Evolutionary conservation across 1,140 invertebrate species (phyloP).

Genomic region (Diachasmimorpha longicaudata): DNA sequence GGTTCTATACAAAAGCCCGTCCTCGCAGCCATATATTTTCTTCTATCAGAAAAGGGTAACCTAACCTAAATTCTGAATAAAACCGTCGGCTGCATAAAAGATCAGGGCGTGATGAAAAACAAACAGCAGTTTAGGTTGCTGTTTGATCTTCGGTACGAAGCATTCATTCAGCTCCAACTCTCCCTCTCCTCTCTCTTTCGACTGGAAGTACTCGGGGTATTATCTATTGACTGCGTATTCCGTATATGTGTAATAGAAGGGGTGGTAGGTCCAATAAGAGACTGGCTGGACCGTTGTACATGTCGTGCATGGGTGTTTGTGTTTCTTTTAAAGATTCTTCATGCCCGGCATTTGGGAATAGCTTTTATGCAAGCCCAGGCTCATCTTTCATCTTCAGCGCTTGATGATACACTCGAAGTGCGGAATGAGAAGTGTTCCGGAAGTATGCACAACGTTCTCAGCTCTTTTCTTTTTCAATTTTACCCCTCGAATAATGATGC

Average conservation of each 20-base stretch:
- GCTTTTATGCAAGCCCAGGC: constrained; percentile 39
- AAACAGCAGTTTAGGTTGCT: constrained; percentile 63
- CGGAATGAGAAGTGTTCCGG: constrained; percentile 4
- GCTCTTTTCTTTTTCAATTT: background rate
- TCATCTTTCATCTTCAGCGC: constrained; percentile 45
- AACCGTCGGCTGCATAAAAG: constrained; percentile 59
- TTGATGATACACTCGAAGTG: constrained; percentile 35
- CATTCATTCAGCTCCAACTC: constrained; percentile 56
- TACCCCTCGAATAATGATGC: background rate
- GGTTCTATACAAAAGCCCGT: background rate
- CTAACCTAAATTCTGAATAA: constrained; percentile 63
- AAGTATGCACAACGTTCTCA: constrained; percentile 22
- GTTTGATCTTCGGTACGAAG: constrained; percentile 60
- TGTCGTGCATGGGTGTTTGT: background rate
- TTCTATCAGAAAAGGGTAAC: constrained; percentile 41
- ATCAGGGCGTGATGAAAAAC: constrained; percentile 64
- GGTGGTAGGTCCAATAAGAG: background rate
- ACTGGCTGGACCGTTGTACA: background rate
- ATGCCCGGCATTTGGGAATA: constrained; percentile 46
- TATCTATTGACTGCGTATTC: constrained; percentile 52
- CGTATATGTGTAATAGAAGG: constrained; percentile 27
- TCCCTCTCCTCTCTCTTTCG: constrained; percentile 12
- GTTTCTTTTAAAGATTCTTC: background rate
- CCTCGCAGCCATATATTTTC: background rate
- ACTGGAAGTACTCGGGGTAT: constrained; percentile 35